Evolutionary conservation across 2,888 invertebrate genomes (phyloP).

Genomic region (Ernsta delagoae): DNA sequence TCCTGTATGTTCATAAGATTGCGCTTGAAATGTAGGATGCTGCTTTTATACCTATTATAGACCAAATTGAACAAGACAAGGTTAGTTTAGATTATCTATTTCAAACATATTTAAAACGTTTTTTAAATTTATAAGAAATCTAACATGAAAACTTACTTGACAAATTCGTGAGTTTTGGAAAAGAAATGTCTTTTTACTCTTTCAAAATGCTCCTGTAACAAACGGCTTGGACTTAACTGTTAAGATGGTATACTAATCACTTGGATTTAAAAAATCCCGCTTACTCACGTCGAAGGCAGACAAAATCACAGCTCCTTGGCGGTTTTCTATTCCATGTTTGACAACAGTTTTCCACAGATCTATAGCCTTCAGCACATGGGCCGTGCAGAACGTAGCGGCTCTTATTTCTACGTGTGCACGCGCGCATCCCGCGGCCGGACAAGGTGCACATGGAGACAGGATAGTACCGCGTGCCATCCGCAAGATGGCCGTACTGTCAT

Average conservation of each 20-base stretch:
- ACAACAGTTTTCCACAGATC: conserved; percentile 62
- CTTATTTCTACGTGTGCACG: conserved; percentile 61
- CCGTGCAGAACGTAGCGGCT: conserved; percentile 73
- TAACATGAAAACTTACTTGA: conserved; percentile 51
- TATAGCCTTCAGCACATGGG: conserved; percentile 57
- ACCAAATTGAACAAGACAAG: not conserved
- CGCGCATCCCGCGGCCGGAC: conserved; percentile 53
- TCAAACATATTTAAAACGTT: no score
- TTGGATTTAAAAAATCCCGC: not conserved
- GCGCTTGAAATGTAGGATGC: conserved; percentile 66
- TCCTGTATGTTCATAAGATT: conserved; percentile 63
- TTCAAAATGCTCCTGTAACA: conserved; percentile 50
- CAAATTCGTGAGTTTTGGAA: conserved; percentile 50
- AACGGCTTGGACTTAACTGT: not conserved
- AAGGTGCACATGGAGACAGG: conserved; percentile 57
- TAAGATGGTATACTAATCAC: no score
- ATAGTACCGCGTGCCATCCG: conserved; percentile 69
- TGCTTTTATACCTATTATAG: conserved; percentile 62
- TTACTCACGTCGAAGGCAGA: conserved; percentile 54
- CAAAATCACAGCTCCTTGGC: conserved; percentile 53
- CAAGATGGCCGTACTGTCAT: conserved; percentile 67
- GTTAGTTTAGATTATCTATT: no score
- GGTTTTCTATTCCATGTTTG: conserved; percentile 54
- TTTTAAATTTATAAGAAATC: no score
- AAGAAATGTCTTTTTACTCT: conserved; percentile 56